Conservation (phyloP, 2,888 invertebrate genomes). For the Adelphocoris suturalis region DNA sequence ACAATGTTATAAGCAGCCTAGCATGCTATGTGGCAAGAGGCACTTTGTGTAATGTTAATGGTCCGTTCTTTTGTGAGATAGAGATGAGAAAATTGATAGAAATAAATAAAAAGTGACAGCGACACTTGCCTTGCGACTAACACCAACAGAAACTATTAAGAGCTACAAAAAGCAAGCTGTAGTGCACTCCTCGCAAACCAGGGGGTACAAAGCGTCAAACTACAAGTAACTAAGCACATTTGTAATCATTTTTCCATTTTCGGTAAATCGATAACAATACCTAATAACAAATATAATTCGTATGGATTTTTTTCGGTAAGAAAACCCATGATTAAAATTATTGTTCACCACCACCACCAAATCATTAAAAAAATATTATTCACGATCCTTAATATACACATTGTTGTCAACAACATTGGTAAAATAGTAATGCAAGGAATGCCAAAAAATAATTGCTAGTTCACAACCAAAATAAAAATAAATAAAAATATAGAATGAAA, state of each 20-base stretch:
- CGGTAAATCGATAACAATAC: constrained; percentile 18
- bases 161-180: constrained; percentile 74
- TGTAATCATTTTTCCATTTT: constrained; percentile 12
- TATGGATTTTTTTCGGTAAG: constrained; percentile 23
- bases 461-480: constrained; percentile 46
- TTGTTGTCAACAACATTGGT: constrained; percentile 59
- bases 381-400: constrained; percentile 58
- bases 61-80: constrained; percentile 75
- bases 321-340: constrained; percentile 18
- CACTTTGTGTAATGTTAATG: constrained; percentile 75
- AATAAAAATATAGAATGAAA: constrained; percentile 22
- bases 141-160: constrained; percentile 74
- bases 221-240: constrained; percentile 72
- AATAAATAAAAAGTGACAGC: constrained; percentile 66
- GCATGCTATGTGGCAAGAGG: constrained; percentile 75
- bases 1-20: constrained; percentile 75
- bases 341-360: constrained; percentile 64
- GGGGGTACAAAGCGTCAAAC: constrained; percentile 74
- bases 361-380: constrained; percentile 56
- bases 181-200: constrained; percentile 75
- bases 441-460: constrained; percentile 47
- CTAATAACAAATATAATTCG: constrained; percentile 32
- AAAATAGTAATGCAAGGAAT: constrained; percentile 58
- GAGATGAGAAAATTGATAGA: constrained; percentile 64
- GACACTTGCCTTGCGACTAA: constrained; percentile 74